phyloP scores from a whole-genome alignment of 64 coral and sea anemone genomes.

The Dendronephthya gigantea region DNA sequence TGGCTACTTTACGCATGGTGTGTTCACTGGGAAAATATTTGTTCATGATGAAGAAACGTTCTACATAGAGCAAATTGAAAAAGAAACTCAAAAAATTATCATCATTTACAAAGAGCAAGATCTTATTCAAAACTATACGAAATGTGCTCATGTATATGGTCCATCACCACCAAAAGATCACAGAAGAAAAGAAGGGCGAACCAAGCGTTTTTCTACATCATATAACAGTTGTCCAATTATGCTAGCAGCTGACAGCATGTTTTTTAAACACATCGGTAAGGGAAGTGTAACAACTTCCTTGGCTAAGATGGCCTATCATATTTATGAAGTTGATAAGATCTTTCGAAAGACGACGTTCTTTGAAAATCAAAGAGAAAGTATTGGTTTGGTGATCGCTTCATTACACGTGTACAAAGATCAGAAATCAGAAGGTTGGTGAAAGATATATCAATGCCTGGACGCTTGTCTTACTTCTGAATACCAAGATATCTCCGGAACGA shows the following conservation, averaged over 20 bases:
- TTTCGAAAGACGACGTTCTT: slow-evolving; percentile 79
- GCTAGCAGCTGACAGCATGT: slow-evolving; percentile 65
- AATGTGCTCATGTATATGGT: background rate
- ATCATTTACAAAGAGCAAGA: background rate
- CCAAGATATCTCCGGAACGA: too few relatives aligned
- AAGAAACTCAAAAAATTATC: background rate
- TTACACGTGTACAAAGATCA: slow-evolving; percentile 55
- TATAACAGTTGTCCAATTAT: background rate
- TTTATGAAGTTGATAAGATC: slow-evolving; percentile 53
- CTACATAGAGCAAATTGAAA: background rate
- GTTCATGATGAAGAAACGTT: background rate
- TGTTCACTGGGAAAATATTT: background rate
- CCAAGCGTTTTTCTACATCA: background rate
- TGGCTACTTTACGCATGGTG: background rate
- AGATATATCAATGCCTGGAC: too few relatives aligned
- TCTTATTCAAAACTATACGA: background rate
- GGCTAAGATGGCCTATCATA: slow-evolving; percentile 72
- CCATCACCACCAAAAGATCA: background rate
- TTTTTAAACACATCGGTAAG: slow-evolving; percentile 48
- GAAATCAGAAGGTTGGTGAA: slow-evolving; percentile 39
- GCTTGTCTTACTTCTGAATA: too few relatives aligned
- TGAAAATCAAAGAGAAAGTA: slow-evolving; percentile 56
- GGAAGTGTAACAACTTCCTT: slow-evolving; percentile 33
- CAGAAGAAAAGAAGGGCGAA: too few relatives aligned
- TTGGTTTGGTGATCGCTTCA: slow-evolving; percentile 62